phyloP scores from a whole-genome alignment of 2,888 invertebrate genomes.

The Drosophila koepferae region DNA sequence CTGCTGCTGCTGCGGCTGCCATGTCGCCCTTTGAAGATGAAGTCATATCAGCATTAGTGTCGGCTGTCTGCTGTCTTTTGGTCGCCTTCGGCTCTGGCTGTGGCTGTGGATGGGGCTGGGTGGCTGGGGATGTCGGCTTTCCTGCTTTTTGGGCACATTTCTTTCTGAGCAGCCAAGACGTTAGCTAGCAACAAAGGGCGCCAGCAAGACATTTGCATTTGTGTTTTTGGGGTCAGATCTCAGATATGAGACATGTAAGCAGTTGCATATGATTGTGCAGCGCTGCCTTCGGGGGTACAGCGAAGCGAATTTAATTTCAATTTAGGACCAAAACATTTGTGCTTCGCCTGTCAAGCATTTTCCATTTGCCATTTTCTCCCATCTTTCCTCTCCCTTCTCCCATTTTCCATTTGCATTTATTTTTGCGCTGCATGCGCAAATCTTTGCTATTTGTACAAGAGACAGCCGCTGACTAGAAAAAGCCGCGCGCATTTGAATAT shows the following conservation, averaged over 20 bases:
- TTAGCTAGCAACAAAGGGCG: slow-evolving; percentile 18
- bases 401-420: slow-evolving; percentile 69
- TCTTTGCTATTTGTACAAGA: slow-evolving; percentile 78
- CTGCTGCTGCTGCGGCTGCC: slow-evolving; percentile 44
- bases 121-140: slow-evolving; percentile 2
- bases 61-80: slow-evolving; percentile 52
- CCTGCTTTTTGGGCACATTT: slow-evolving; percentile 52
- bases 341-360: slow-evolving; percentile 61
- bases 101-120: slow-evolving; percentile 42
- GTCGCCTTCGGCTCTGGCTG: slow-evolving; percentile 52
- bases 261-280: slow-evolving; percentile 43
- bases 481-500: slow-evolving; percentile 78
- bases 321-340: slow-evolving; percentile 72
- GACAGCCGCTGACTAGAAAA: slow-evolving; percentile 78
- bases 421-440: slow-evolving; percentile 77
- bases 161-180: slow-evolving; percentile 48
- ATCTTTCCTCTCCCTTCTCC: not conserved
- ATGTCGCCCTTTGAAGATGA: slow-evolving; percentile 74
- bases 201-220: slow-evolving; percentile 43
- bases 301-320: slow-evolving; percentile 71
- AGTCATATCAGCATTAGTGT: slow-evolving; percentile 81
- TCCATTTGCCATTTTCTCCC: slow-evolving; percentile 34
- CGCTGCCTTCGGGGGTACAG: slow-evolving; percentile 31
- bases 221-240: slow-evolving; percentile 58
- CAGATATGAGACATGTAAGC: slow-evolving; percentile 57